Base-by-base conservation (phyloP, 2,888 invertebrate species). In the Stenchaetothrips biformis region DNA sequence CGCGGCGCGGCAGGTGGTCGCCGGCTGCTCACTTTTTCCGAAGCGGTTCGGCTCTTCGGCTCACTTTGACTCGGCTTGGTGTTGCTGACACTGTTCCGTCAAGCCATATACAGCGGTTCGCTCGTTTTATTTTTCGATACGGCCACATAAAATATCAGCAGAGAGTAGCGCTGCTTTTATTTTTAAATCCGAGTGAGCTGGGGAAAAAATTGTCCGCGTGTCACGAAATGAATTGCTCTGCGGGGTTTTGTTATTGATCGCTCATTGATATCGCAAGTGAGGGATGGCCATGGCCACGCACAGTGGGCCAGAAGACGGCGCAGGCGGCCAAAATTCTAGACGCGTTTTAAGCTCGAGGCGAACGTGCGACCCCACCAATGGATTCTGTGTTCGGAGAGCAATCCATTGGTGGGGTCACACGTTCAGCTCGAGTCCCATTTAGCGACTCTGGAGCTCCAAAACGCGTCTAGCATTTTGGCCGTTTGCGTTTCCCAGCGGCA, bases 81-180 rank as follows among this genome's bases (percentile, higher is more conserved):
- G 67, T 74, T 25, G 67, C 67, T 74, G 67, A 74, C 67, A 74
- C 67, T 74, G 67, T 74, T 25, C 67, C 67, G 67, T 74, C 67
- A 74, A 74, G 11, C 21, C 21, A 67, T n/a, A 67, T 9, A 37
- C 37, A 37, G 37, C 37, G 2, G 37, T 2, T 2, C 37, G 37
- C 37, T 37, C 37, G 2, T 37, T 37, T 37, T 37, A 37, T 37
- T 37, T 37, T 37, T 37, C 37, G 37, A 37, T 37, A 37, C 37
- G 37, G 37, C 37, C 37, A 37, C 37, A 37, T 37, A 37, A 37
- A 37, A 37, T 37, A 37, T 37, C 37, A 4, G 37, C 37, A 37
- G 4, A 4, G 37, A 37, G 37, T 37, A 37, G 37, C 37, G 37
- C n/a, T 37, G 59, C 16, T 16, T 18, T 59, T 59, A 59, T 18